Evolutionary conservation across 2,797 vertebrate genomes (phyloP), one percentile per base, ranked within the genome.

Genomic region (Selene dorsalis): DNA sequence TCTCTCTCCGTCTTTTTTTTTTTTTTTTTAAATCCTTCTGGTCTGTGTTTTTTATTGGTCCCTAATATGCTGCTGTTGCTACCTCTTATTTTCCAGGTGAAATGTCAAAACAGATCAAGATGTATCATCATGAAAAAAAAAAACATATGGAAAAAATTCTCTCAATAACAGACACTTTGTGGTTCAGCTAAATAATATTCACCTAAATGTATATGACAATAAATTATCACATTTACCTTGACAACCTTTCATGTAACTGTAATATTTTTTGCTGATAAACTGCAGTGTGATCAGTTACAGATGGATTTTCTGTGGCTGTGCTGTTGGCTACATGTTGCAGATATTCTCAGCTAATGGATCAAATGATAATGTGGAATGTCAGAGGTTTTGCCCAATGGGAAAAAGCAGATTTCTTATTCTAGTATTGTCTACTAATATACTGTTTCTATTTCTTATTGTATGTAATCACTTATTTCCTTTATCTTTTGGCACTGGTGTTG

Each of bases 21-120:
- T 39, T 32, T 57, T 63, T 43, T 59, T 30, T 48, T 4, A 8
- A 48, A 22, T 48, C 45, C 26, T 41, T 43, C 35, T 61, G 43
- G 26, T 41, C 4, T 53, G 20, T n/a, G 3, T 7, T 28, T 38
- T 86, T 84, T 61, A 79, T 60, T 61, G 74, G 53, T 75, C 60
- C 64, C 57, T 73, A 43, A 72, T 61, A 68, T 66, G 55, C 60
- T 70, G 18, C 50, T 53, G n/a, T 55, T 68, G 14, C 58, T 58
- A 10, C 66, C 18, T 38, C 9, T 69, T 24, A 41, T 59, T 79
- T 75, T 73, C 47, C 41, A 62, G 57, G 28, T 77, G n/a, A 66
- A 61, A 65, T 39, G 32, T 73, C 50, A 20, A 68, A 79, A 73
- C 39, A 70, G 47, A 78, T 65, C 38, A 59, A 20, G 30, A 30